These are phyloP conservation scores for Protonibea diacanthus DNA, from an alignment of 2,797 vertebrate species.

Conservation along the genomic window DNA sequence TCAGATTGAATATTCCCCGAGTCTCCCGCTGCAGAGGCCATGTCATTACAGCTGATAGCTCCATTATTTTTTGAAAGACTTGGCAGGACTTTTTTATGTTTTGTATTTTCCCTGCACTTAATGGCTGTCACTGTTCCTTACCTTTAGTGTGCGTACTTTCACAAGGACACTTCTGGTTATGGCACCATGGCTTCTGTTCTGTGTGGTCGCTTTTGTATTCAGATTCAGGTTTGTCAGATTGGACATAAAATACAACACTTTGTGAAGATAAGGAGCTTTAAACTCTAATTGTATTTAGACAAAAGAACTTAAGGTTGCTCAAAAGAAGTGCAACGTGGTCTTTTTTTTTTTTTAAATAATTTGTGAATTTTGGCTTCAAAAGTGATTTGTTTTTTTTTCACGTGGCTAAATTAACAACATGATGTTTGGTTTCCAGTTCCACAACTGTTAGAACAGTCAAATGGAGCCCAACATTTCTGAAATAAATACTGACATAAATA, in stretches of 20 bases:
- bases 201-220: conserved; percentile 15
- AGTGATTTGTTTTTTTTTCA: not conserved
- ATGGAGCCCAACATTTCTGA: not conserved
- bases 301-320: not conserved
- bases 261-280: conserved; percentile 15
- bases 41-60: conserved; percentile 85
- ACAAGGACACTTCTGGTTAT: conserved; percentile 56
- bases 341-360: not conserved
- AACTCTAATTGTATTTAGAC: conserved; percentile 7
- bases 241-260: conserved; percentile 37
- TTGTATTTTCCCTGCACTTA: conserved; percentile 72
- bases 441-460: not conserved
- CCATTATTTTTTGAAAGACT: conserved; percentile 80
- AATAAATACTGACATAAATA: not conserved
- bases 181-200: conserved; percentile 8
- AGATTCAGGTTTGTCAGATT: conserved; percentile 11
- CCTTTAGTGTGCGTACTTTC: conserved; percentile 50
- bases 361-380: not conserved
- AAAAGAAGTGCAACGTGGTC: not conserved
- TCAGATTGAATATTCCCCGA: conserved; percentile 86
- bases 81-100: conserved; percentile 77
- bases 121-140: conserved; percentile 64
- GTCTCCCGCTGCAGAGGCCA: conserved; percentile 72
- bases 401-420: not conserved
- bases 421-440: not conserved